Evolutionary conservation across 2,797 vertebrate genomes (phyloP).

Genomic region (Pseudochirops corinnae): DNA sequence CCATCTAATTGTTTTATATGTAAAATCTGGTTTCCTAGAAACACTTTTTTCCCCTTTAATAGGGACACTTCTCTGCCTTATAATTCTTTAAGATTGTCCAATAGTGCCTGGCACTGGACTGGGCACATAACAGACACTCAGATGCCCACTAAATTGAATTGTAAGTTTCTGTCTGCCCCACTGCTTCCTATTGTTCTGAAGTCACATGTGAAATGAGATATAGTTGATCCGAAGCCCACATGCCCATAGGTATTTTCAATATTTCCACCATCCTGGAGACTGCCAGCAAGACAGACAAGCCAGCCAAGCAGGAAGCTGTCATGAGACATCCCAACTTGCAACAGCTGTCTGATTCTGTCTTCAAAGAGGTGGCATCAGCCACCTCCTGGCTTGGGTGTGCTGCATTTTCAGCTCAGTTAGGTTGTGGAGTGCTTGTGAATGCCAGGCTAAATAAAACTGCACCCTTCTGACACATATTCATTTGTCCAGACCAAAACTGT

Average conservation of each 20-base stretch:
- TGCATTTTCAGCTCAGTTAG: neutral
- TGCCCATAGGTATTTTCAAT: neutral
- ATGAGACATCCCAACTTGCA: constrained; percentile 42
- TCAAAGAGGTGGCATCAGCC: constrained; percentile 10
- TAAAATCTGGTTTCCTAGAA: neutral
- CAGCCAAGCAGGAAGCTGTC: constrained; percentile 12
- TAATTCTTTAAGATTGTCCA: neutral
- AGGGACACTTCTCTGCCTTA: neutral
- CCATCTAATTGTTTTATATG: neutral
- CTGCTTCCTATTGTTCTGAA: constrained; percentile 10
- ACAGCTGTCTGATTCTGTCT: constrained; percentile 31
- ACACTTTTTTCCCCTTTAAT: neutral
- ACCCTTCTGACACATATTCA: neutral
- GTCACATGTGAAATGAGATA: neutral
- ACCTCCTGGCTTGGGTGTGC: neutral
- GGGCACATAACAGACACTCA: neutral
- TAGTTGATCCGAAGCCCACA: neutral
- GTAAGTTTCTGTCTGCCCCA: neutral
- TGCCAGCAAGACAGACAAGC: constrained; percentile 24
- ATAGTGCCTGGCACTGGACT: neutral
- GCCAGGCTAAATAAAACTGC: constrained; percentile 28
- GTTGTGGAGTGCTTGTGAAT: constrained; percentile 3
- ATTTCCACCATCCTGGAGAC: constrained; percentile 11
- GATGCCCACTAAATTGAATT: constrained; percentile 20
- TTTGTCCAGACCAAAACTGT: neutral